Conservation (phyloP, 1,140 invertebrate species). For the Tetramorium alpestre region DNA sequence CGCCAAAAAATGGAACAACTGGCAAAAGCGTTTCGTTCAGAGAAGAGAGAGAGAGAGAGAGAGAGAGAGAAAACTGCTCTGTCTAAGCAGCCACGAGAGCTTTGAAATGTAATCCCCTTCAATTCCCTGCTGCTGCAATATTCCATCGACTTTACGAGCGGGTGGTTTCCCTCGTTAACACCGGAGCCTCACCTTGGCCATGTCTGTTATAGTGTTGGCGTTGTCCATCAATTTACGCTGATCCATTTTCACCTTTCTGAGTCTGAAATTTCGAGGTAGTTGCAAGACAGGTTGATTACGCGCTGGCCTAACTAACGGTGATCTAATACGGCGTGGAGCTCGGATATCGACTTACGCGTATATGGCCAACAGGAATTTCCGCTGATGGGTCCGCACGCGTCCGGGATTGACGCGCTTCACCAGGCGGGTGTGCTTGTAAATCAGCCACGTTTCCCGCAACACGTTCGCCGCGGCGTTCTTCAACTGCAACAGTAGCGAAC, state of each 20-base stretch:
- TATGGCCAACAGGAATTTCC: conserved; percentile 99
- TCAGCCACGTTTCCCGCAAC: conserved; percentile 99
- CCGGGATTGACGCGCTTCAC: conserved; percentile 98
- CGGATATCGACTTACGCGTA: conserved; percentile 94
- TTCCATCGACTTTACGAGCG: conserved; percentile 6
- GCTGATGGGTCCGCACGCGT: conserved; percentile 98
- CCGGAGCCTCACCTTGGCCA: conserved; percentile 96
- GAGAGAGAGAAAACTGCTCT: neutral
- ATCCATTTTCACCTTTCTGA: conserved; percentile 99
- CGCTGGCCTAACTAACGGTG: conserved; percentile 20
- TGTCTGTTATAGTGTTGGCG: conserved; percentile 99
- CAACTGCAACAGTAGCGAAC: conserved; percentile 89
- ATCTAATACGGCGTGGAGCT: conserved; percentile 24
- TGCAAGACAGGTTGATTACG: conserved; percentile 58
- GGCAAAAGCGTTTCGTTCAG: neutral
- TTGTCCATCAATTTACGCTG: conserved; percentile 99
- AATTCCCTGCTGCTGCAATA: neutral
- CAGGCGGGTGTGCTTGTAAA: conserved; percentile 99
- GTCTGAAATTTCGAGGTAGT: conserved; percentile 88
- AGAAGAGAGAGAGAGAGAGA: neutral
- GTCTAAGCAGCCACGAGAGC: neutral
- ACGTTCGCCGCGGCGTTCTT: conserved; percentile 99
- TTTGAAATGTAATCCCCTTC: conserved; percentile 25
- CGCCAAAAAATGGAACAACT: neutral
- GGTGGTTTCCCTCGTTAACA: conserved; percentile 19